A percentile compares a stretch with the other conserved stretches of the same genome.
These are phyloP conservation scores for Druon quercuslanigerum DNA, from an alignment of 1,140 invertebrate species.

Conservation along the genomic window DNA sequence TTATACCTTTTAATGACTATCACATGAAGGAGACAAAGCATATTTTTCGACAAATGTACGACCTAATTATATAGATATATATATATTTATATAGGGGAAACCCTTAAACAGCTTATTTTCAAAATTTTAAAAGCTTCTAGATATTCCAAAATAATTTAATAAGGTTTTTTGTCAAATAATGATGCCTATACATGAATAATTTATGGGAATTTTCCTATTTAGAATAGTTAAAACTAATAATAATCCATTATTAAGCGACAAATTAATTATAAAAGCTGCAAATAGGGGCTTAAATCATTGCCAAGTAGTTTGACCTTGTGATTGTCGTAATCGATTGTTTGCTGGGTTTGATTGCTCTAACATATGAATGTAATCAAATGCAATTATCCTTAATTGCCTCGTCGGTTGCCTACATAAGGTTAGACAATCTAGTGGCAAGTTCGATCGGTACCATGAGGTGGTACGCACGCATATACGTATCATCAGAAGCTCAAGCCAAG, in stretches of 20 bases:
- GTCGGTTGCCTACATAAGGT: constrained; percentile 29
- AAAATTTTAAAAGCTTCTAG: too few relatives aligned
- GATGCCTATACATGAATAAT: too few relatives aligned
- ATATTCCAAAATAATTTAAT: too few relatives aligned
- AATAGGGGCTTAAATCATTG: neutral
- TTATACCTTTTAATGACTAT: neutral
- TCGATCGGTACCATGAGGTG: constrained; percentile 3
- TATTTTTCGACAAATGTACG: too few relatives aligned
- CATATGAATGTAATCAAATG: constrained; percentile 30
- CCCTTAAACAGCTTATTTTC: too few relatives aligned
- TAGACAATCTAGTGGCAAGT: constrained; percentile 25
- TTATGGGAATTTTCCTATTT: too few relatives aligned
- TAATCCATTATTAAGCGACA: too few relatives aligned
- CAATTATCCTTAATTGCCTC: constrained; percentile 29
- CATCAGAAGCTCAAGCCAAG: constrained; percentile 46
- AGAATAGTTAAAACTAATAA: too few relatives aligned
- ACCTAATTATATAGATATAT: too few relatives aligned
- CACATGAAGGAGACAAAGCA: neutral
- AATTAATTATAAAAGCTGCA: neutral
- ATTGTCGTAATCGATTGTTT: constrained; percentile 24
- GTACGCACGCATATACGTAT: constrained; percentile 38
- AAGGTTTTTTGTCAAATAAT: too few relatives aligned
- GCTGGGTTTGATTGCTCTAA: constrained; percentile 10
- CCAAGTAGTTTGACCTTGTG: constrained; percentile 13
- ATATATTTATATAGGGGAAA: too few relatives aligned